Base-by-base conservation (phyloP, 2,888 invertebrate genomes). In the Ecliptopera silaceata region DNA sequence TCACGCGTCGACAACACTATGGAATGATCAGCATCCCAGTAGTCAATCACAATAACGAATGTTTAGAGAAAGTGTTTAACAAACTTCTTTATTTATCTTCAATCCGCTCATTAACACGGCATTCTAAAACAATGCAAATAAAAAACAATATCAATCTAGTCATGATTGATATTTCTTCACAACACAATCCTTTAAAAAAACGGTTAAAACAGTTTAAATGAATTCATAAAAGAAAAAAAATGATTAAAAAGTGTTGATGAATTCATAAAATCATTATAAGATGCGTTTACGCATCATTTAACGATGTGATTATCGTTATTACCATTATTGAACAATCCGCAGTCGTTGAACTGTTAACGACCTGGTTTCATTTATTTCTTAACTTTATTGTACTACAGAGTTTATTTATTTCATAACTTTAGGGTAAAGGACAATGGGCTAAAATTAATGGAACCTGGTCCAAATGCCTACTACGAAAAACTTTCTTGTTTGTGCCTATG, bases 201-300 rank as follows among this genome's bases (percentile, higher is more conserved):
- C n/a, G 12, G 11, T 31, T 29, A 61, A 65, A 59, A n/a, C n/a
- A 57, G 43, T 44, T 34, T 43, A 47, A 50, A 59, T 63, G 55
- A 17, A 61, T 61, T 51, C 38, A 61, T 56, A 17, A 17, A 49
- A 47, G n/a, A n/a, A n/a, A n/a, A n/a, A n/a, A n/a, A n/a, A n/a
- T n/a, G n/a, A n/a, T n/a, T n/a, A n/a, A n/a, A n/a, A 63, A 57
- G 43, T 44, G 38, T 43, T 50, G 53, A 59, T 63, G 55, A 17
- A 61, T 61, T 51, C 38, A 61, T 56, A 17, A 17, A 49, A 47
- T 63, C 46, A 49, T 20, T 47, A 32, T 50, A 47, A 49, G 59
- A 58, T 62, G 38, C 47, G 55, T 59, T 55, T 46, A 62, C 65
- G 65, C 64, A 36, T 57, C 60, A 51, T 48, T 62, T 26, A 50